Percentiles rank a stretch among this genome's conserved stretches.
phyloP scores from a whole-genome alignment of 2,888 invertebrate genomes.

The Omphaloscelis lunosa region DNA sequence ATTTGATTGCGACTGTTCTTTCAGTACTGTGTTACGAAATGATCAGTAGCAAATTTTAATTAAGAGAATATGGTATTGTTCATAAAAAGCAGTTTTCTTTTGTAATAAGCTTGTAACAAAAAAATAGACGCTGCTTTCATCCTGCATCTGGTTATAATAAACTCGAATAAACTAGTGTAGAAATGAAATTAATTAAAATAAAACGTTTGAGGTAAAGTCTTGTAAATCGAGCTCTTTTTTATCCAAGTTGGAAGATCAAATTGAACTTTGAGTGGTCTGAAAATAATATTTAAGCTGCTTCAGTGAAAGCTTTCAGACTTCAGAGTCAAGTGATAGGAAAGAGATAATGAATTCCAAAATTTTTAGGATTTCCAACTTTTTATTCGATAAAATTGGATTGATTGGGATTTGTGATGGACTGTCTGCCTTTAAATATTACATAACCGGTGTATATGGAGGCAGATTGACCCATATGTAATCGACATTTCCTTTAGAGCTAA shows the following conservation, averaged over 20 bases:
- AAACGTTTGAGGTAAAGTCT: background rate
- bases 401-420: background rate
- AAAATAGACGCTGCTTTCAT: background rate
- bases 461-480: slow-evolving; percentile 5
- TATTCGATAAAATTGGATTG: background rate
- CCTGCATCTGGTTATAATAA: slow-evolving; percentile 3
- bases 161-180: background rate
- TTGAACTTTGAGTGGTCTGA: slow-evolving; percentile 5
- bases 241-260: background rate
- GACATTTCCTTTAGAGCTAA: background rate
- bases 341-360: background rate
- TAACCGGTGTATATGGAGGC: background rate
- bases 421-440: background rate
- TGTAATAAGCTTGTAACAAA: background rate
- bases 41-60: slow-evolving; percentile 25
- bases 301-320: slow-evolving; percentile 20
- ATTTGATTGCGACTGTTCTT: background rate
- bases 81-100: slow-evolving; percentile 13
- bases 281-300: slow-evolving; percentile 9
- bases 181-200: slow-evolving; percentile 30
- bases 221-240: background rate
- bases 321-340: background rate
- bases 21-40: slow-evolving; percentile 2
- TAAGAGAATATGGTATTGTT: slow-evolving; percentile 8
- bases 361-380: background rate